Base-by-base conservation (phyloP, 2,888 invertebrate species). In the Drosophila subquinaria region DNA sequence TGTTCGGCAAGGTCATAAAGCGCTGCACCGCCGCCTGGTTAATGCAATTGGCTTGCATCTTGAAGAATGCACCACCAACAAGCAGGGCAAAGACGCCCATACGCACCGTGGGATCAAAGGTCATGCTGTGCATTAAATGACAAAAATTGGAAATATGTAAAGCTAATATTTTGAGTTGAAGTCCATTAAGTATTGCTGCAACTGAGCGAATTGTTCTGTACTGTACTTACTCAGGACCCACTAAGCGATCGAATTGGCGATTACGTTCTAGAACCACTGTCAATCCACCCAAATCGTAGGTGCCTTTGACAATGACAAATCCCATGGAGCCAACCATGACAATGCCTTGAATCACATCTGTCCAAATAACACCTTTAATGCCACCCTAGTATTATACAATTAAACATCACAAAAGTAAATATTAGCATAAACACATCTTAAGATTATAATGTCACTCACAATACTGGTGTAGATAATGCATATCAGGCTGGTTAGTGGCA, bases 391-490 rank as follows among this genome's bases (percentile, higher is more conserved):
- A 30, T 30, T 8, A 5, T 9, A 9, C 3, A 42, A 40, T 48
- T 43, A 30, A 11, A 35, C 13, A 36, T 36, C 5, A 36, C 6
- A 2, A 3, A 23, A 11, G 20, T 8, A 13, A 35, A 17, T 27
- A 56, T 6, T 4, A n/a, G 3, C 4, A n/a, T 13, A 36, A 5
- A 6, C 1, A n/a, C 36, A 36, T 36, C 5, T 36, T 36, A 5
- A 13, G 5, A 13, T 36, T 36, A 36, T 13, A 36, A 36, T 36
- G 13, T 6, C 8, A 96, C 88, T 97, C 96, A 93, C 97, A 96
- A 76, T 96, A 63, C 97, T 96, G 0, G 98, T 98, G 93, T 98
- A 98, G 92, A 98, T 96, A 82, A 97, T 98, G 93, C 96, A 77
- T 95, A 92, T 89, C 23, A 96, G 92, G 91, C 97, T 97, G 4